Evolutionary conservation across 2,113 vertebrate genomes (phyloP), one percentile per base, ranked within the genome.

Genomic region (Phrynosoma blainvillii): DNA sequence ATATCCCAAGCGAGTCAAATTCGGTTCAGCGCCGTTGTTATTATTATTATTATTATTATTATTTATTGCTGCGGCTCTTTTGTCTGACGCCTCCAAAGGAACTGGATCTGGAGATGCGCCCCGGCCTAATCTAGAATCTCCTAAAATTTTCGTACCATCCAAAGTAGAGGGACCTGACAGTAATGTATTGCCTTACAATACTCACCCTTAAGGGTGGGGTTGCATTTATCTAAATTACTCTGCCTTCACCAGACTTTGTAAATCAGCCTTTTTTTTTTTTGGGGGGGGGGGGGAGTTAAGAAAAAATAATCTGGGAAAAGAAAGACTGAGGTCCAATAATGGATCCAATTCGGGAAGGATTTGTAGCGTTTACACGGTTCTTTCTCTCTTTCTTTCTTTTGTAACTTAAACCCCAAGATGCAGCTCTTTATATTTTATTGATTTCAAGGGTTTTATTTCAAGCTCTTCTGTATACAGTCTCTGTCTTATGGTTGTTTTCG

Each of bases 141-240:
- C 94, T 91, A 78, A 93, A 92, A 91, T 95, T 95, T 95, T 94
- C 95, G 94, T 95, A 94, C 93, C 93, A 94, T 94, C 92, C 90
- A 88, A 94, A 96, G 94, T 91, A 93, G 68, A 85, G 82, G 68
- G 93, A 94, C 82, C 84, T 96, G 96, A 94, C 95, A 96, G 92
- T 96, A 95, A 96, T 59, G 40, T 95, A 94, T 96, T 93, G 84
- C 94, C 92, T 92, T 94, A 92, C 94, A 91, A 92, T 92, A 78
- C 91, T 82, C 89, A 89, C 91, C 65, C 87, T 40, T 94, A 92
- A 95, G 93, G 90, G 93, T 91, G 89, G 90, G 92, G 93, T 91
- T 93, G 92, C 95, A 95, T 95, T 96, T 96, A 96, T 96, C 95
- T 96, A 95, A 95, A 96, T 95, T 95, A 95, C 95, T 88, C 94